These are phyloP conservation scores for Machimus atricapillus DNA, from an alignment of 2,888 invertebrate genomes.

Conservation along the genomic window DNA sequence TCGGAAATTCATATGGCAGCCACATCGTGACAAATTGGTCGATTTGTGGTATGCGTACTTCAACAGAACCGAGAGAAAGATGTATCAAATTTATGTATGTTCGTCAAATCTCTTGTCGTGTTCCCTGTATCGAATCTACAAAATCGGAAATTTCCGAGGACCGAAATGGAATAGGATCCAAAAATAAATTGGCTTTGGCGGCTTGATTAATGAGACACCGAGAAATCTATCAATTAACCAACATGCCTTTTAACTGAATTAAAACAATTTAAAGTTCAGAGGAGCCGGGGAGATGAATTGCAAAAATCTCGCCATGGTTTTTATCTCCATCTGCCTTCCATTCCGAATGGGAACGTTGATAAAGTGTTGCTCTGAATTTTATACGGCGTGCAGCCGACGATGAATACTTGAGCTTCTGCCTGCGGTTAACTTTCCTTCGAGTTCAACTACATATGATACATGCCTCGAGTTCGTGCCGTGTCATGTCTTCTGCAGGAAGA, in stretches of 20 bases:
- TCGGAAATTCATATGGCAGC: neutral
- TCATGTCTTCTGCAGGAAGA: conserved; percentile 17
- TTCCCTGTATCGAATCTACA: neutral
- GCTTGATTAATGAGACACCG: conserved; percentile 46
- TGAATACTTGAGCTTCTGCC: conserved; percentile 16
- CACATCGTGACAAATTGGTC: neutral
- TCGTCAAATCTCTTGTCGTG: neutral
- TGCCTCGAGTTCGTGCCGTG: conserved; percentile 3
- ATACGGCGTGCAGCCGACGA: neutral
- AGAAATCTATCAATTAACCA: conserved; percentile 46
- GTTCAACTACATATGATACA: conserved; percentile 19
- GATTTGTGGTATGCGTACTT: neutral
- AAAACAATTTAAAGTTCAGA: conserved; percentile 18
- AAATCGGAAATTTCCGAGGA: neutral
- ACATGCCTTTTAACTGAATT: conserved; percentile 47
- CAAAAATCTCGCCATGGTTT: conserved; percentile 17
- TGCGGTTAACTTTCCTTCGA: neutral
- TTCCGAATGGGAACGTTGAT: neutral
- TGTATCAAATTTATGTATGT: neutral
- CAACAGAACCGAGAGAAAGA: neutral
- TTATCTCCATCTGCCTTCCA: conserved; percentile 1
- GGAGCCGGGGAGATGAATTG: conserved; percentile 1
- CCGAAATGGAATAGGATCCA: neutral
- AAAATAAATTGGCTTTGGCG: conserved; percentile 36
- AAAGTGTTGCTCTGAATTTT: conserved; percentile 16